Conservation (phyloP, 2,113 vertebrate genomes). For the Vulpes vulpes region DNA sequence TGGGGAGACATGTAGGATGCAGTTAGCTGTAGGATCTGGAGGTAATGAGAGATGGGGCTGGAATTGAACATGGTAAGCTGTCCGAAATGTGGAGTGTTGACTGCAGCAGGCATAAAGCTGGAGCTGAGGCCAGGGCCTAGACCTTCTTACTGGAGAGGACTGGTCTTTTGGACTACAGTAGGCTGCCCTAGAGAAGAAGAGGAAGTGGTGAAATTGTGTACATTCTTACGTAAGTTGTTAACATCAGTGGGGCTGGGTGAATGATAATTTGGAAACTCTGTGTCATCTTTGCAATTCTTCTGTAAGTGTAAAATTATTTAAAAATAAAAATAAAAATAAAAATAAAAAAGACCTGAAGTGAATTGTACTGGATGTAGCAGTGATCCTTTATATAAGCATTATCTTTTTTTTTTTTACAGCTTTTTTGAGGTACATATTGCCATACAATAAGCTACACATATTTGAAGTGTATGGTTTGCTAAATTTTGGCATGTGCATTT, state of each 20-base stretch:
- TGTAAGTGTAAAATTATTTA: slow-evolving; percentile 37
- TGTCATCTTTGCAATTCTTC: slow-evolving; percentile 28
- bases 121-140: background rate
- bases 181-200: background rate
- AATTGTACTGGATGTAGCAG: background rate
- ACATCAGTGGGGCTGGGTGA: background rate
- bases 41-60: background rate
- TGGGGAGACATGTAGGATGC: background rate
- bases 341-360: background rate
- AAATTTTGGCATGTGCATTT: background rate
- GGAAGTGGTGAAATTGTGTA: background rate
- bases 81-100: fast-evolving
- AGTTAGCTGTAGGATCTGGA: background rate
- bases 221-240: background rate
- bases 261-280: background rate
- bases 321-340: background rate
- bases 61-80: background rate
- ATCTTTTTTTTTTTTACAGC: background rate
- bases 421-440: background rate
- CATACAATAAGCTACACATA: background rate
- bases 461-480: background rate
- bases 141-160: background rate
- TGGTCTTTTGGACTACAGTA: background rate
- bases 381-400: background rate
- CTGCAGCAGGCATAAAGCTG: background rate